Evolutionary conservation across 2,888 invertebrate species (phyloP).

Genomic region (Epistrophe eligans): DNA sequence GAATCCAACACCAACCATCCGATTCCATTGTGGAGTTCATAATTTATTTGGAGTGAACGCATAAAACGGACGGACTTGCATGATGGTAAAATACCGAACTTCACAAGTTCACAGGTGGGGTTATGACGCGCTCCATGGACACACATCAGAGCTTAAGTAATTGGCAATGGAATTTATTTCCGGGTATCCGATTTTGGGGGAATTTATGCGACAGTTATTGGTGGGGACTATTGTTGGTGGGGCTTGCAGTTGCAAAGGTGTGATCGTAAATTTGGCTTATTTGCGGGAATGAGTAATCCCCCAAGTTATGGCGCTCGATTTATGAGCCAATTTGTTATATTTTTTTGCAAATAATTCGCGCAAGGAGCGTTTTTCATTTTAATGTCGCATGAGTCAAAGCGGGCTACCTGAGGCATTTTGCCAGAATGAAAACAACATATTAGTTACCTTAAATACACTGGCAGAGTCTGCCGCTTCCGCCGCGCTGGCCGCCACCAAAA

Average conservation of each 20-base stretch:
- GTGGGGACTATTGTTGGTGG: constrained; percentile 61
- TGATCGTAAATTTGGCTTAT: constrained; percentile 70
- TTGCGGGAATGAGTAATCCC: constrained; percentile 72
- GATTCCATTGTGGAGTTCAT: constrained; percentile 49
- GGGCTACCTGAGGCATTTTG: constrained; percentile 60
- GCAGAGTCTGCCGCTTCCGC: constrained; percentile 2
- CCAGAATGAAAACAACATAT: constrained; percentile 62
- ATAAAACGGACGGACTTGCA: constrained; percentile 1
- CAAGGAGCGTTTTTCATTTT: constrained; percentile 41
- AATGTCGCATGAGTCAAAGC: constrained; percentile 55
- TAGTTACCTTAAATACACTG: constrained; percentile 60
- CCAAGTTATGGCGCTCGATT: constrained; percentile 68
- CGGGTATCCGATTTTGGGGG: constrained; percentile 70
- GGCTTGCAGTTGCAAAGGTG: constrained; percentile 52
- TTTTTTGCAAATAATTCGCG: constrained; percentile 61
- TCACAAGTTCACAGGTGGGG: constrained; percentile 75
- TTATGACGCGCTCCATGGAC: constrained; percentile 52
- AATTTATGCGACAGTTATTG: constrained; percentile 75
- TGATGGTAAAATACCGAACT: constrained; percentile 49
- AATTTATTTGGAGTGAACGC: constrained; percentile 66
- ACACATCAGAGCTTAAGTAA: constrained; percentile 66
- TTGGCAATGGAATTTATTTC: constrained; percentile 71
- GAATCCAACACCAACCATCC: constrained; percentile 63
- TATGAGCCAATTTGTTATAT: constrained; percentile 73
- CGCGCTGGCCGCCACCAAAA: background rate